Evolutionary conservation across 2,113 vertebrate genomes (phyloP), one percentile per base, ranked within the genome.

Genomic region (Rallus limicola): DNA sequence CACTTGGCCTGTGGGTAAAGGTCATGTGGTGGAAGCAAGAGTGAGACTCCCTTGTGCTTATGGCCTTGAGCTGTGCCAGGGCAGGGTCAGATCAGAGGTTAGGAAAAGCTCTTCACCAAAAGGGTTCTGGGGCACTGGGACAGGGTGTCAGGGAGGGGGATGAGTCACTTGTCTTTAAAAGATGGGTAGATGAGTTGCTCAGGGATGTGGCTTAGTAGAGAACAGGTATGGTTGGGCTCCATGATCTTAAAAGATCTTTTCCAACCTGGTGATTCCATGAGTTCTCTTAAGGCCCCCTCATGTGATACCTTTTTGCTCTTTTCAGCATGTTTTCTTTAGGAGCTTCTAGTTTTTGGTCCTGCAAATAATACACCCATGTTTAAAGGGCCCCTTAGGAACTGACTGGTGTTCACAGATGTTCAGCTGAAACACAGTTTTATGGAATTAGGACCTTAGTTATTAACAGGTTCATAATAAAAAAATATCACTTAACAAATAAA

Each of bases 11-110:
- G 10, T n/a, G 0, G 0, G 31, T 34, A 34, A 17, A 40, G 63
- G 3, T 34, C 24, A 1, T 0, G 3, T 44, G 50, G 3, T 44
- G 50, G 63, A n/a, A 33, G 44, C 1, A 2, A 50, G 6, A 53
- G 21, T 10, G 6, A n/a, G 21, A 11, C 12, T 63, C 53, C 28
- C 1, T 48, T 56, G 58, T 42, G 25, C 17, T 36, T 31, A 19
- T 9, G 44, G 44, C 44, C 17, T 46, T 6, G 17, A 46, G 44
- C 44, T 46, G 44, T 7, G 4, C 44, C 44, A 46, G 44, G 44
- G 44, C 44, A 46, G 44, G 44, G 44, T 46, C 17, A 46, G 44
- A 19, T 46, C 44, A 46, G 17, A 18, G 17, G 9, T 18, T 46
- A 19, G 17, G 44, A 46, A 19, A 46, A 46, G 17, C 8, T 46